phyloP scores from a whole-genome alignment of 2,888 invertebrate species.

The Diarsia brunnea region DNA sequence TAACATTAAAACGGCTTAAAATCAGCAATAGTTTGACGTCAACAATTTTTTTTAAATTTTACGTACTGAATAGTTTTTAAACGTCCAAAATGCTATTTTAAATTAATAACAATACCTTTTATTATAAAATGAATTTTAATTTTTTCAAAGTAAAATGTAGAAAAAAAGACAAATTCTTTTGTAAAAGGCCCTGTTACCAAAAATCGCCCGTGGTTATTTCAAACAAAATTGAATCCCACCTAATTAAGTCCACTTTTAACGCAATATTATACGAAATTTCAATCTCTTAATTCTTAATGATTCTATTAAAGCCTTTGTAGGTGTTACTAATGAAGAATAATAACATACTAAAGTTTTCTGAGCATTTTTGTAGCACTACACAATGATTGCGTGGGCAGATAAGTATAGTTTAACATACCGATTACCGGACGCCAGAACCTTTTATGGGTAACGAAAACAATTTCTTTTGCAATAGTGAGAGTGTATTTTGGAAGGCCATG shows the following conservation, averaged over 20 bases:
- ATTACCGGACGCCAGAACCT: conserved; percentile 19
- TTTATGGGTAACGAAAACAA: conserved; percentile 16
- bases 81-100: no score
- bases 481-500: neutral
- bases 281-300: conserved; percentile 36
- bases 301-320: conserved; percentile 66
- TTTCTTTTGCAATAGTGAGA: conserved; percentile 36
- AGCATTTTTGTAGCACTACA: conserved; percentile 40
- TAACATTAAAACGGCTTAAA: no score
- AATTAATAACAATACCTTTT: no score
- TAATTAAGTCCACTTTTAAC: conserved; percentile 34
- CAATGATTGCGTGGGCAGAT: conserved; percentile 55
- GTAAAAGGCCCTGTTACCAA: conserved; percentile 5
- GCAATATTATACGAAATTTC: conserved; percentile 31
- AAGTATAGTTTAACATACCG: conserved; percentile 46
- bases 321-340: conserved; percentile 73
- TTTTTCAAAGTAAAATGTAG: no score
- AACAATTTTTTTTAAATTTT: no score
- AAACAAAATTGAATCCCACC: conserved; percentile 14
- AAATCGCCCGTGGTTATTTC: conserved; percentile 13
- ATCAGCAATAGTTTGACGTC: no score
- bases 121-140: no score
- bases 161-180: no score
- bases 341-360: conserved; percentile 59
- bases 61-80: no score